Percentiles rank a stretch among this genome's conserved stretches.
Evolutionary conservation across 2,113 vertebrate species (phyloP).

Genomic region (Tupaia tana): DNA sequence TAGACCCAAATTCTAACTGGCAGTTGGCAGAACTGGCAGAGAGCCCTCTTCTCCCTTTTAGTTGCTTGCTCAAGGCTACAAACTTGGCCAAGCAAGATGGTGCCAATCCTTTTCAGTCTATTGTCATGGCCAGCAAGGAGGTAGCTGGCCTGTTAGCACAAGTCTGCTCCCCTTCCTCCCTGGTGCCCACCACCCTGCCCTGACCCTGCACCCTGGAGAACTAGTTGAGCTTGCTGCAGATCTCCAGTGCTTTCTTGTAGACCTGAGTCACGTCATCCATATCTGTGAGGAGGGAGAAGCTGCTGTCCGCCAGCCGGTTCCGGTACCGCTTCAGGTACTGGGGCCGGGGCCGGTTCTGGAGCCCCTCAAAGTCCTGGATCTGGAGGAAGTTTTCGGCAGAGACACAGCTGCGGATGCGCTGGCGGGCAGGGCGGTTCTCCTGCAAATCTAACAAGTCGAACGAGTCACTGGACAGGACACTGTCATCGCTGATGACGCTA

Average conservation of each 20-base stretch:
- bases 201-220: constrained; percentile 39
- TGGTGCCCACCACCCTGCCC: constrained; percentile 68
- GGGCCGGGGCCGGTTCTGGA: constrained; percentile 89
- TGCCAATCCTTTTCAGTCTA: constrained; percentile 56
- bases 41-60: constrained; percentile 35
- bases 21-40: constrained; percentile 28
- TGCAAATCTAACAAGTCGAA: constrained; percentile 93
- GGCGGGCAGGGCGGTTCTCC: constrained; percentile 86
- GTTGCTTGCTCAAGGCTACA: neutral
- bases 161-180: constrained; percentile 71
- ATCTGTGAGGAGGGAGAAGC: constrained; percentile 97
- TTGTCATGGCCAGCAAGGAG: constrained; percentile 77
- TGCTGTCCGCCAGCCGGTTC: constrained; percentile 94
- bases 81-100: constrained; percentile 58
- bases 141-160: constrained; percentile 77
- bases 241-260: constrained; percentile 98
- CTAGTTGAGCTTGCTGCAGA: constrained; percentile 95
- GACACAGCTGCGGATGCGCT: constrained; percentile 94
- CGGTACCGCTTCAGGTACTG: constrained; percentile 92
- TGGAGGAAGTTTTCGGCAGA: constrained; percentile 95
- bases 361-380: constrained; percentile 91
- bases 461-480: constrained; percentile 91
- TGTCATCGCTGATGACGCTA: constrained; percentile 94
- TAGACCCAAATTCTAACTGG: constrained; percentile 55
- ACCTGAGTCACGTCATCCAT: constrained; percentile 98